Evolutionary conservation across 1,140 invertebrate genomes (phyloP), one percentile per base, ranked within the genome.

Genomic region (Sipha flava): DNA sequence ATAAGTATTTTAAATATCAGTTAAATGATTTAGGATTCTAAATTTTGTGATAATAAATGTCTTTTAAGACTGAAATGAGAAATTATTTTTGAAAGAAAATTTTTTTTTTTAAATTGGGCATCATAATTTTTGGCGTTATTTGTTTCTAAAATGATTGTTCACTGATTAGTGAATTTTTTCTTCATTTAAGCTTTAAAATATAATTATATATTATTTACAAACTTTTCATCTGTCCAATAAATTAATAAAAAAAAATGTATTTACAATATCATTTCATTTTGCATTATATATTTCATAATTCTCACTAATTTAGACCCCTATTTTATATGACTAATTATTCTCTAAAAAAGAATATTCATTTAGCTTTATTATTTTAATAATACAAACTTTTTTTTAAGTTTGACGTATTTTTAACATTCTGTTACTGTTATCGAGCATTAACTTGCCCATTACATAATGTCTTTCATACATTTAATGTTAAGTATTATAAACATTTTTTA

Each of bases 1-100:
- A 66, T 40, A 66, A 43, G 64, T 66, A 37, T 66, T 66, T 37
- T 43, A 16, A 43, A 40, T 1, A 40, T 66, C 43, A 54, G n/a
- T 54, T 26, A 66, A 66, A 40, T 43, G 23, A 43, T n/a, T 43
- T 21, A 37, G 31, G 34, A 21, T 66, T 66, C 37, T 66, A 66
- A 66, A 66, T 66, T 66, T 66, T 66, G 64, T 66, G 64, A 66
- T 66, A 66, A 23, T 23, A 26, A 23, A 40, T 66, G 64, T 66
- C 64, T 66, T 40, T 43, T 43, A 66, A 43, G 64, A 66, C 64
- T 66, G 64, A n/a, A n/a, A n/a, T n/a, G n/a, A n/a, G n/a, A n/a
- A 66, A 40, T 43, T 16, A 21, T 43, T 43, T 66, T 66, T 21
- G n/a, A 66, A 4, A 23, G 23, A 64, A 7, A 64, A 64, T 34